Conservation (phyloP, 2,888 invertebrate species). For the Petrolisthes cinctipes region DNA sequence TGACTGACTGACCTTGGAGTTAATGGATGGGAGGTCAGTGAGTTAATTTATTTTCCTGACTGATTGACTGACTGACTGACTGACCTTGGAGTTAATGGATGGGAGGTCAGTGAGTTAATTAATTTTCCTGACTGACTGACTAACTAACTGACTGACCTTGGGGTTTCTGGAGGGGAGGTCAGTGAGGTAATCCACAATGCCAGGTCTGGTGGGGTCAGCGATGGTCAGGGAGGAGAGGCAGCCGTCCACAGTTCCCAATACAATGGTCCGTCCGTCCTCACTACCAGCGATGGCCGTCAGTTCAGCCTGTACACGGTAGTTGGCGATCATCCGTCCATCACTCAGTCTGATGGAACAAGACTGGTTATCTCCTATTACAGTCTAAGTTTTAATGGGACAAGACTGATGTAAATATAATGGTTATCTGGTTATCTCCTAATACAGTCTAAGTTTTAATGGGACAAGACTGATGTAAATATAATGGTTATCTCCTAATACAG, state of each 20-base stretch:
- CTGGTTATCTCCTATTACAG: too few relatives aligned
- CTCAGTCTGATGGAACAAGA: constrained; percentile 75
- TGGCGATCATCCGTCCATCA: constrained; percentile 92
- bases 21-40: too few relatives aligned
- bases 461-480: not conserved
- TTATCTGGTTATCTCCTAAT: too few relatives aligned
- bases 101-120: too few relatives aligned
- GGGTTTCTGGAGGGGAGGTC: constrained; percentile 79
- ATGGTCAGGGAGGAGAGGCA: constrained; percentile 90
- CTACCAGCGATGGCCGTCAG: constrained; percentile 85
- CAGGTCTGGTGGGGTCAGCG: constrained; percentile 79
- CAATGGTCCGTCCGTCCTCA: constrained; percentile 82
- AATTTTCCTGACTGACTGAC: not conserved
- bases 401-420: too few relatives aligned
- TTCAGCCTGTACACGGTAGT: constrained; percentile 91
- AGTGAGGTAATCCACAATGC: constrained; percentile 77
- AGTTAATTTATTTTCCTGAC: not conserved
- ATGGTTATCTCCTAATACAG: too few relatives aligned
- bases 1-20: too few relatives aligned
- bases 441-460: constrained; percentile 82
- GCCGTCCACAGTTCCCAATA: constrained; percentile 83
- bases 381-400: too few relatives aligned
- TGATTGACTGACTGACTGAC: not conserved
- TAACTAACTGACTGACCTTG: not conserved
- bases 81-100: not conserved